Evolutionary conservation across 2,888 invertebrate species (phyloP).

Genomic region (Linyphia triangularis): DNA sequence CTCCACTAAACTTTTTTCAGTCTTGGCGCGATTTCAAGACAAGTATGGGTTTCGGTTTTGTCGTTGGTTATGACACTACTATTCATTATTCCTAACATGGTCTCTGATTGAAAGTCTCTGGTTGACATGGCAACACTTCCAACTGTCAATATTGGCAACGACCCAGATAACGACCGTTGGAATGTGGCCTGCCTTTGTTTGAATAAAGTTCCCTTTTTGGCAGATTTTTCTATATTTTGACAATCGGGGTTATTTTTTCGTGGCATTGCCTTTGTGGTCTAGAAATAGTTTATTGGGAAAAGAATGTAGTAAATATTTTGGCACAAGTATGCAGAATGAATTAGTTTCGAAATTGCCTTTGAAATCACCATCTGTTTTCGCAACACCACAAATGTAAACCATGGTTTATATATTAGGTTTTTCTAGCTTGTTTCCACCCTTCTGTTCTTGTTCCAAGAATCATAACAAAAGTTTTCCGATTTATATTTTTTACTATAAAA

Average conservation of each 20-base stretch:
- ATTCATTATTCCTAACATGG: slow-evolving; percentile 23
- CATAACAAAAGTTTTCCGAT: too few species aligned
- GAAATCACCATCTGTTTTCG: neutral
- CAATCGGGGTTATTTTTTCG: neutral
- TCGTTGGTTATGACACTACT: slow-evolving; percentile 6
- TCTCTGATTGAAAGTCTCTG: slow-evolving; percentile 34
- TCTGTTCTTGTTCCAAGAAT: too few species aligned
- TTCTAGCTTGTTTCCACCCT: too few species aligned
- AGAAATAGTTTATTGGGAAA: neutral
- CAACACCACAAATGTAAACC: neutral
- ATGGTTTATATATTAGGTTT: too few species aligned
- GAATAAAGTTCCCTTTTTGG: slow-evolving; percentile 23
- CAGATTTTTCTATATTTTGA: slow-evolving; percentile 2
- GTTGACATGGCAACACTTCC: slow-evolving; percentile 45
- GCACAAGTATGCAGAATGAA: neutral
- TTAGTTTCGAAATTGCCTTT: neutral
- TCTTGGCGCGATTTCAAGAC: too few species aligned
- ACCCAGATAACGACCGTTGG: slow-evolving; percentile 43
- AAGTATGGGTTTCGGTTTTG: slow-evolving; percentile 9
- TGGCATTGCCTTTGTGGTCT: neutral
- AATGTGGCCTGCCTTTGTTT: slow-evolving; percentile 2
- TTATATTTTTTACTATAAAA: too few species aligned
- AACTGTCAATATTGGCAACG: slow-evolving; percentile 59
- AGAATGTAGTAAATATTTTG: neutral
- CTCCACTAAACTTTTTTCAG: too few species aligned